A percentile compares a stretch with the other conserved stretches of the same genome.
These are phyloP conservation scores for Apamea crenata DNA, from an alignment of 2,888 invertebrate genomes.

Conservation along the genomic window DNA sequence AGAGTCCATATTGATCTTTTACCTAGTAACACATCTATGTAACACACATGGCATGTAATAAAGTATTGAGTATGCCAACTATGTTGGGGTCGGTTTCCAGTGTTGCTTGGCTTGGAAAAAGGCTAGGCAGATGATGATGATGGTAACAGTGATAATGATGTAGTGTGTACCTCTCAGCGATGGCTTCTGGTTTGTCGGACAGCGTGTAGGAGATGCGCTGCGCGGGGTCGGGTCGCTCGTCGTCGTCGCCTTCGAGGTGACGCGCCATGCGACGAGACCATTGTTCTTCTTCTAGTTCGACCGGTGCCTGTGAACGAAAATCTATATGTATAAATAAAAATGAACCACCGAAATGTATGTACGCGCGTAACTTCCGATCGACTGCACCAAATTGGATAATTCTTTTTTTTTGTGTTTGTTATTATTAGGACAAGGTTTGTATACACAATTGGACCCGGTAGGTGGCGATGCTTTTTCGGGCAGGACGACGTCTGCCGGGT, in stretches of 20 bases:
- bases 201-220: conserved; percentile 75
- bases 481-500: too few species aligned
- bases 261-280: conserved; percentile 90
- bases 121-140: neutral
- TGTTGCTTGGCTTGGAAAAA: neutral
- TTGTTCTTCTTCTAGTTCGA: conserved; percentile 87
- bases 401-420: too few species aligned
- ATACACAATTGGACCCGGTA: too few species aligned
- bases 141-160: neutral
- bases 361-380: too few species aligned
- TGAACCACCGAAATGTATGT: too few species aligned
- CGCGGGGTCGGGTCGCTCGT: conserved; percentile 72
- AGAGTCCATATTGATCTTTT: too few species aligned
- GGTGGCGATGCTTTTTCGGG: too few species aligned
- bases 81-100: neutral
- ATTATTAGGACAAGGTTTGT: too few species aligned
- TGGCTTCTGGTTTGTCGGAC: conserved; percentile 72
- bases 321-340: too few species aligned
- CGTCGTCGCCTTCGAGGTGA: conserved; percentile 82
- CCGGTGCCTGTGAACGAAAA: conserved; percentile 50
- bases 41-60: too few species aligned
- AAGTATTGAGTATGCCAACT: neutral
- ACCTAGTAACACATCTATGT: too few species aligned
- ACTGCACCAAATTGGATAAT: too few species aligned
- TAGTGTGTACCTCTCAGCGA: conserved; percentile 79